These are phyloP conservation scores for Mesoclemmys tuberculata DNA, from an alignment of 2,113 vertebrate species.

Conservation along the genomic window DNA sequence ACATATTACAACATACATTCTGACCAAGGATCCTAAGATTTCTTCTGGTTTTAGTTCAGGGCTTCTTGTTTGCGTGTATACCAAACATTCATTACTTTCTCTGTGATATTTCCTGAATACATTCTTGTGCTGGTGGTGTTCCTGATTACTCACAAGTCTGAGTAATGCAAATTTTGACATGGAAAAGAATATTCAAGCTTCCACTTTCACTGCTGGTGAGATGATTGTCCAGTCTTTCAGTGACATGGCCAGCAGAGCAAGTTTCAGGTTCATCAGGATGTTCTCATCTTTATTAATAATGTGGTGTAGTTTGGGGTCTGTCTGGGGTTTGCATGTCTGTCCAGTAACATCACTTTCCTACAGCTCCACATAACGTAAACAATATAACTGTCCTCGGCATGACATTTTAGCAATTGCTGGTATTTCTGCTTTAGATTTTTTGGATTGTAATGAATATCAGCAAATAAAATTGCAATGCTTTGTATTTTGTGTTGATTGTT, in stretches of 20 bases:
- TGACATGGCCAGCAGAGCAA: neutral
- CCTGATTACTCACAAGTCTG: neutral
- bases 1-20: neutral
- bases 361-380: neutral
- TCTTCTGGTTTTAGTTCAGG: neutral
- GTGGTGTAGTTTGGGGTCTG: neutral
- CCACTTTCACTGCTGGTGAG: neutral
- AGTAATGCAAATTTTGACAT: neutral
- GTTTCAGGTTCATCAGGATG: neutral
- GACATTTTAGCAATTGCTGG: neutral
- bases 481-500: neutral
- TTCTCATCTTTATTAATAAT: neutral
- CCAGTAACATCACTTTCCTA: neutral
- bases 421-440: neutral
- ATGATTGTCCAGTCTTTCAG: neutral
- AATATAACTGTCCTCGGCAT: neutral
- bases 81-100: neutral
- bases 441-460: neutral
- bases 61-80: neutral
- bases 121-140: neutral
- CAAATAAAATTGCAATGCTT: neutral
- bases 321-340: neutral
- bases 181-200: neutral
- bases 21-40: neutral
- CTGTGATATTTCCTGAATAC: neutral